Conservation (phyloP, 53 echinoderm and acorn worm species). For the Holothuria leucospilota region DNA sequence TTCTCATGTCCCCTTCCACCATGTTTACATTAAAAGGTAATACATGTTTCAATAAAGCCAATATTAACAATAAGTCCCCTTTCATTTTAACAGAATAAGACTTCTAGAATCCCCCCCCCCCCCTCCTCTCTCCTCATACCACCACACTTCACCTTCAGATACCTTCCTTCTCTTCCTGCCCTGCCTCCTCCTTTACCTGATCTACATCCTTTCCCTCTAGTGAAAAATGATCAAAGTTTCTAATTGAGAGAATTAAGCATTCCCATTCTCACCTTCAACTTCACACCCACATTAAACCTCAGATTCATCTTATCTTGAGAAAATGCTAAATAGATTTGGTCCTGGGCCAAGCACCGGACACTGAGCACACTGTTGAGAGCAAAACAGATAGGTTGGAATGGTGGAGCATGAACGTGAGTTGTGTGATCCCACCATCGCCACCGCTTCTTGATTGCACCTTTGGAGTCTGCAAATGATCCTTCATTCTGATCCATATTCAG, state of each 20-base stretch:
- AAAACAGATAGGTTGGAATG: conserved; percentile 98
- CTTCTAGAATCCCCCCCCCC: neutral
- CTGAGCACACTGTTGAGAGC: conserved; percentile 85
- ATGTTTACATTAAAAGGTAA: too few relatives aligned
- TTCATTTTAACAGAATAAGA: too few relatives aligned
- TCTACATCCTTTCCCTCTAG: too few relatives aligned
- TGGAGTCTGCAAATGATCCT: conserved; percentile 75
- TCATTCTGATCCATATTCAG: conserved; percentile 85
- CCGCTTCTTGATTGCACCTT: conserved; percentile 88
- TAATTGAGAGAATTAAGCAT: too few relatives aligned
- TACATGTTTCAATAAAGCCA: too few relatives aligned
- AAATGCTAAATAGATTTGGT: conserved; percentile 82
- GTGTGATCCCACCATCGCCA: conserved; percentile 93
- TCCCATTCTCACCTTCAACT: conserved; percentile 75
- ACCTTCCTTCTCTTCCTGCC: neutral
- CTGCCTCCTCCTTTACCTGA: neutral
- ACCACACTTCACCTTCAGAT: too few relatives aligned
- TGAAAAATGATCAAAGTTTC: too few relatives aligned
- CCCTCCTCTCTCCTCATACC: neutral
- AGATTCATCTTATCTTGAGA: conserved; percentile 76
- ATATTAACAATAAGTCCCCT: too few relatives aligned
- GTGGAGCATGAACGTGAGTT: conserved; percentile 88
- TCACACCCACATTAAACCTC: conserved; percentile 90
- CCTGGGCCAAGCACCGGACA: conserved; percentile 88
- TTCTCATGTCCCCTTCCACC: too few relatives aligned